Conservation (phyloP, 2,888 invertebrate genomes). For the Scrobipalpa atriplicella region DNA sequence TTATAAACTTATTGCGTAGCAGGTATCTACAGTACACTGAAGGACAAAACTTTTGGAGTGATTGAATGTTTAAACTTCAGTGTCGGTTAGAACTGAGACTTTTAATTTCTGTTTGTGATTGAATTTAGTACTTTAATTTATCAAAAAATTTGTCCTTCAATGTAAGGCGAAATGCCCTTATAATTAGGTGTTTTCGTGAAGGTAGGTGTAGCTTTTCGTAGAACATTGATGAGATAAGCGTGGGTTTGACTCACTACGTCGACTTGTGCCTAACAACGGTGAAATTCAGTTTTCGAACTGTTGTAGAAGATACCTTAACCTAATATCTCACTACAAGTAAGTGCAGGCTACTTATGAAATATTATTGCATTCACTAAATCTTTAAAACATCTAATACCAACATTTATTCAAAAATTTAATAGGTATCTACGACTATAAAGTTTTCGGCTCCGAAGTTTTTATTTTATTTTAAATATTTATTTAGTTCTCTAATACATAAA, state of each 20-base stretch:
- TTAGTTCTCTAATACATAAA: slow-evolving; percentile 17
- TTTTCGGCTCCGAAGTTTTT: slow-evolving; percentile 25
- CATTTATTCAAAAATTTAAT: slow-evolving; percentile 52
- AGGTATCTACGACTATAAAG: slow-evolving; percentile 47
- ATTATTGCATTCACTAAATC: slow-evolving; percentile 77
- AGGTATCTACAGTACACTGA: slow-evolving; percentile 33
- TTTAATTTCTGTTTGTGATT: not conserved
- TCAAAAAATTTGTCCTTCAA: slow-evolving; percentile 40
- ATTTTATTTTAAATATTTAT: not conserved
- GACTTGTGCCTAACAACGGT: slow-evolving; percentile 9
- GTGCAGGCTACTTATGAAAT: slow-evolving; percentile 78
- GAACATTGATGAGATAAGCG: not conserved
- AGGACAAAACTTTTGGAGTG: slow-evolving; percentile 38
- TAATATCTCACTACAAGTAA: slow-evolving; percentile 53
- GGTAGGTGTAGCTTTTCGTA: slow-evolving; percentile 15
- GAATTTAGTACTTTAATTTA: not conserved
- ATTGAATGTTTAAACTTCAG: not conserved
- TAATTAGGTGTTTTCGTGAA: slow-evolving; percentile 29
- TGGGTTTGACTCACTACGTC: not conserved
- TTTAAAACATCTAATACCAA: slow-evolving; percentile 66
- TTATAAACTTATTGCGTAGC: slow-evolving; percentile 34
- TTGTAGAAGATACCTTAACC: slow-evolving; percentile 46
- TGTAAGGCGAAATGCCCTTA: slow-evolving; percentile 42
- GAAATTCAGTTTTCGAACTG: slow-evolving; percentile 2
- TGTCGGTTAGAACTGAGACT: not conserved